Base-by-base conservation (phyloP, 2,888 invertebrate genomes). In the Agriotes lineatus region DNA sequence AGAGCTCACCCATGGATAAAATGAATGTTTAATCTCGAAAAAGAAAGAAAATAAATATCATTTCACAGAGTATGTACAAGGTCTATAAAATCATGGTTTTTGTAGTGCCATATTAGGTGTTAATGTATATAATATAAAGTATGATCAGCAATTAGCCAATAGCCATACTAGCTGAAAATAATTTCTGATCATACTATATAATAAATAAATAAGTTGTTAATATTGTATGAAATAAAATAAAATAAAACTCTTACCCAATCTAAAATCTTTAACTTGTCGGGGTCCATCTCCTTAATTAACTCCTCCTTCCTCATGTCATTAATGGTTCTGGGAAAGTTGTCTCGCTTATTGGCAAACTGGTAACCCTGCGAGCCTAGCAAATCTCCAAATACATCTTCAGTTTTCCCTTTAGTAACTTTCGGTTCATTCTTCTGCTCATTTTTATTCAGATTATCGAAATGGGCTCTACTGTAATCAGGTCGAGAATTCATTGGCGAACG, bases 251-350 rank as follows among this genome's bases (percentile, higher is more conserved):
- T 82, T 81, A 95, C 95, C 94, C 94, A 94, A 81, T 93, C 93
- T 76, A 89, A 85, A 74, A 94, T 88, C 85, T 92, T 95, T 52
- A 97, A 82, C 83, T 93, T 93, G 73, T 96, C 96, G 0, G 97
- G 97, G 85, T 97, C 97, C 93, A 95, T 96, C 65, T 94, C 94
- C 77, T 89, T 92, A 0, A 90, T 92, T 79, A 95, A 86, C 77
- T 95, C 94, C 72, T 92, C 94, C 80, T 96, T 96, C 20, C 96
- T 87, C 96, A 97, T 96, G 72, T 93, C 95, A 81, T 96, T 97
- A 78, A 97, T 96, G 1, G 96, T 96, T 75, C 90, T 89, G 0
- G 96, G 96, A 1, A 93, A 93, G 39, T 90, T 86, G 70, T 91
- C 90, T 70, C 86, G 88, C 77, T 91, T 93, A 50, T 91, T 90